A percentile compares a stretch with the other conserved stretches of the same genome.
Evolutionary conservation across 2,888 invertebrate species (phyloP).

Genomic region (Monoplex corrugatus): DNA sequence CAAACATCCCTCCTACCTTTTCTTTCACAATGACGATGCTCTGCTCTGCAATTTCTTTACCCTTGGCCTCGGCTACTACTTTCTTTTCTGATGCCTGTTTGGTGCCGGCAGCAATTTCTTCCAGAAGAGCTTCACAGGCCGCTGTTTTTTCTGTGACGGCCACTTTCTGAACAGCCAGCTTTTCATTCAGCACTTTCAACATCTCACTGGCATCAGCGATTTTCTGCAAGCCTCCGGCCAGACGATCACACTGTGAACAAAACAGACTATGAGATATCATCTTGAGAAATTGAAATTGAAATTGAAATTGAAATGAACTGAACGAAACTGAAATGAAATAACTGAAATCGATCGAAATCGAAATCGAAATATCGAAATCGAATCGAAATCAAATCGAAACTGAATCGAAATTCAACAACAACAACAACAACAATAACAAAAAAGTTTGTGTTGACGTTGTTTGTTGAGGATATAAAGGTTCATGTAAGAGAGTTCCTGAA

Average conservation of each 20-base stretch:
- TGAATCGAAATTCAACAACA: too few species aligned
- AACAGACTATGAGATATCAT: too few species aligned
- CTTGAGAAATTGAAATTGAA: conserved; percentile 1
- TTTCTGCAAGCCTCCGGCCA: conserved; percentile 89
- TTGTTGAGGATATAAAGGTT: too few species aligned
- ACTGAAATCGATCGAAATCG: too few species aligned
- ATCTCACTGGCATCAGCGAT: conserved; percentile 93
- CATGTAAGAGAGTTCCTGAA: too few species aligned
- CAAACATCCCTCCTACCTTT: conserved; percentile 83
- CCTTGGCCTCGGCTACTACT: conserved; percentile 89
- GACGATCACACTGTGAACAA: conserved; percentile 85
- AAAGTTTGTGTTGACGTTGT: too few species aligned
- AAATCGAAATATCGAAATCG: too few species aligned
- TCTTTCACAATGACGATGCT: conserved; percentile 90
- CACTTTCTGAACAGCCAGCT: conserved; percentile 91
- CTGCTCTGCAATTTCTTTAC: conserved; percentile 91
- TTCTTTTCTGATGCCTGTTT: conserved; percentile 88
- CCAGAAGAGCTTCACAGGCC: conserved; percentile 90
- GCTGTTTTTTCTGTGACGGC: conserved; percentile 91
- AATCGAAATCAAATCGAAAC: too few species aligned
- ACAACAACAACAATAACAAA: too few species aligned
- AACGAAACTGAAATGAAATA: too few species aligned
- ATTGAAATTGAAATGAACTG: too few species aligned
- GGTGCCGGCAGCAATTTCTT: conserved; percentile 87
- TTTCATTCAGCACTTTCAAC: conserved; percentile 89